Base-by-base conservation (phyloP, 92 coral and sea anemone genomes). In the Scolanthus callimorphus region DNA sequence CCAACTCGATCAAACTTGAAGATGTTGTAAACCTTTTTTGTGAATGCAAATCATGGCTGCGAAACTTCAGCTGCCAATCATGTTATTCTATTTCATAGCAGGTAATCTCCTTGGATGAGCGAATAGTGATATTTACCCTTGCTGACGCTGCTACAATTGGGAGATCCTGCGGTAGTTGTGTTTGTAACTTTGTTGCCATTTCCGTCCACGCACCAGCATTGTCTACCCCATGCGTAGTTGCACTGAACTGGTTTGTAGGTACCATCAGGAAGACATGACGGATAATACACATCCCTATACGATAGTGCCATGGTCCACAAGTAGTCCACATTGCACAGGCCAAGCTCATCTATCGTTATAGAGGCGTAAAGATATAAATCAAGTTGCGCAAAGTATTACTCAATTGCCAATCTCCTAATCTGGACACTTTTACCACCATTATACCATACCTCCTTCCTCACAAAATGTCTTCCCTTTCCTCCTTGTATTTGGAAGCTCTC, bases 141-240 rank as follows among this genome's bases (percentile, higher is more conserved):
- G 60, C 62, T 41, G 50, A 26, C 8, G 12, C 29, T 55, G 22
- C 73, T 67, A 39, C 88, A 82, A 60, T 88, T 74, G 19, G 98
- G 98, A 27, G 56, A 41, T 44, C 68, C 83, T 25, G 55, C 60
- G 28, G 81, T 71, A 64, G 70, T 56, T 25, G 89, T 88, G n/a
- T 89, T 84, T 29, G 70, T 51, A 22, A 91, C 58, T 48, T 77
- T 72, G 39, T 65, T 73, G 26, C 98, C 98, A 47, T 73, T 72
- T 21, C 43, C 58, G 60, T 92, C 92, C 26, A 82, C 87, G 62
- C 98, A 92, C 98, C 98, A 92, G 60, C 98, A 92, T 0, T 68
- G 57, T 38, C 28, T 48, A 15, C 59, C 62, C 63, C 69, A 65
- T 1, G 61, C 68, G 31, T 71, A 79, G 58, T 74, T 60, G 48